Evolutionary conservation across 2,888 invertebrate species (phyloP), one percentile per base, ranked within the genome.

Genomic region (Listrodromus nycthemerus): DNA sequence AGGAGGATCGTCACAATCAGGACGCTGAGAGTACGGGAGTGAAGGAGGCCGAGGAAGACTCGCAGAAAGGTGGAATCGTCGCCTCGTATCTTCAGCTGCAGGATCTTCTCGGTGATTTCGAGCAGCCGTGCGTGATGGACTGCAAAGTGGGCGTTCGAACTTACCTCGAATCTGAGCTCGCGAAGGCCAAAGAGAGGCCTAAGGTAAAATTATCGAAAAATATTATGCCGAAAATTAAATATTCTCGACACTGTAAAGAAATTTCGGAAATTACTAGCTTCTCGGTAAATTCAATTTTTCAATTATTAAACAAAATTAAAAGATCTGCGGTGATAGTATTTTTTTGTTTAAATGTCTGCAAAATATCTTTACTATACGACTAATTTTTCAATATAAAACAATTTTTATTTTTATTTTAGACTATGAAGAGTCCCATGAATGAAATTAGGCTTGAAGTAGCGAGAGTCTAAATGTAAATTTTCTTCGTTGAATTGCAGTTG

Each of bases 101-200:
- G 95, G 99, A 99, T 94, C 95, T 99, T 73, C 94, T 99, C 80
- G 97, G 98, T 85, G 97, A 97, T 92, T 99, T 98, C 93, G 96
- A 97, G 89, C 96, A 97, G 83, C 98, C 99, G 0, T 98, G 98
- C 92, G 98, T 99, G 2, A 99, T 99, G 98, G 99, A 99, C 94
- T 98, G 98, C 94, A 99, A 99, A 94, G 96, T 99, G 88, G 99
- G 99, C 45, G 97, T 98, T 41, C 95, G 99, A 89, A 99, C 99
- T 0, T 99, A 99, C 93, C 94, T 99, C 84, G 99, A 99, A 93
- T 98, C 98, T 90, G 99, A 99, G 93, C 94, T 99, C 8, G 97
- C 97, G 24, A 99, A 98, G 93, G 98, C 98, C 10, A 97, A 98
- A 92, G 98, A 98, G 92, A 98, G 98, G 94, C 98, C 98, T 24